A percentile compares a stretch with the other conserved stretches of the same genome.
Evolutionary conservation across 2,113 vertebrate genomes (phyloP).

Genomic region (Cettia cetti): DNA sequence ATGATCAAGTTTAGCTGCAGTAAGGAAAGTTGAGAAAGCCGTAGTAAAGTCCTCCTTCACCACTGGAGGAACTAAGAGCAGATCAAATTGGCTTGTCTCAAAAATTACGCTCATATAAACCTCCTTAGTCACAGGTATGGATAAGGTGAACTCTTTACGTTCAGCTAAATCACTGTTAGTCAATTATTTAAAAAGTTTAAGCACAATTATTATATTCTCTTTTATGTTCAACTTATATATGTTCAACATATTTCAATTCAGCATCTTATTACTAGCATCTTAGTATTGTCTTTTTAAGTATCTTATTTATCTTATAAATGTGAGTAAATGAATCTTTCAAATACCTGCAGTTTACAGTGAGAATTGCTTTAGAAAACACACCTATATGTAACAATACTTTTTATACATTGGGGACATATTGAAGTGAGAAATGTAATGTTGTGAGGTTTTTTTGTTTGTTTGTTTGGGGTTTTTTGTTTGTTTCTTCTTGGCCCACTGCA

Average conservation of each 20-base stretch:
- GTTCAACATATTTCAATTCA: background rate
- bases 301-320: background rate
- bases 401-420: background rate
- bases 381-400: background rate
- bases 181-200: background rate
- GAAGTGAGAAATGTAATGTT: background rate
- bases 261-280: background rate
- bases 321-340: background rate
- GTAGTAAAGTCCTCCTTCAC: background rate
- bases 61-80: background rate
- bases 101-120: background rate
- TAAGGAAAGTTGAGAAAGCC: background rate
- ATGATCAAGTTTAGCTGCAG: background rate
- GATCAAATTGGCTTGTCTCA: background rate
- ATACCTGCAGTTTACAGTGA: background rate
- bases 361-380: background rate
- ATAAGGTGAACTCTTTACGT: background rate
- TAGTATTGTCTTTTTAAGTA: background rate
- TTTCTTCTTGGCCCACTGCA: background rate
- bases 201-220: background rate
- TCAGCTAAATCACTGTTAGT: background rate
- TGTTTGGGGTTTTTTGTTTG: background rate
- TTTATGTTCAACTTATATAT: background rate
- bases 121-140: background rate
- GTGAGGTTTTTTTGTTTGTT: background rate